Base-by-base conservation (phyloP, 2,113 vertebrate species). In the Semicossyphus pulcher region DNA sequence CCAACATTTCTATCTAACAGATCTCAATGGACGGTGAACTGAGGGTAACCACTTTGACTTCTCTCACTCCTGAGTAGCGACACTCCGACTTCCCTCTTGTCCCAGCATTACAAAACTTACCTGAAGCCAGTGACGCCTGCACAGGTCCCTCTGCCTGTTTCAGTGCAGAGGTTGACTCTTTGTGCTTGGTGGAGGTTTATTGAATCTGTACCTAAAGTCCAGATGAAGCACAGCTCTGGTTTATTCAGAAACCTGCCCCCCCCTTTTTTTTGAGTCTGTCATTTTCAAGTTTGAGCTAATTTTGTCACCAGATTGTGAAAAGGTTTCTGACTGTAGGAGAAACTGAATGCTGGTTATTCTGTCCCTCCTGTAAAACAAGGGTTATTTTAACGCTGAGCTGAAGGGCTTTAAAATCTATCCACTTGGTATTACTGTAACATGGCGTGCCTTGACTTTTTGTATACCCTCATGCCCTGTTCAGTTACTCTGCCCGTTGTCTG, bases 321-420 rank as follows among this genome's bases (percentile, higher is more conserved):
- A 75, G 41, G 66, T 63, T 79, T 76, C 47, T 81, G 58, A 66
- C 66, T 68, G 77, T 73, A 84, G 86, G 86, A 90, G 86, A 89
- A 86, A 63, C 78, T 83, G 89, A 91, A 92, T 94, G 90, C 91
- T 93, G 91, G 92, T 78, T 89, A 76, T 93, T 92, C 88, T 86
- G 78, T 85, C 90, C 84, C 85, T 83, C 76, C 77, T 76, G 68
- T 57, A n/a, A n/a, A n/a, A 36, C 29, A 26, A 36, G 48, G 26
- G 8, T 25, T 36, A 44, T 75, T 81, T 65, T 82, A 77, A 42
- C 1, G 54, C 76, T 86, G 73, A 73, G 72, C 77, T 89, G 72
- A 88, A 85, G 83, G 79, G 79, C 84, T 84, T 87, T 51, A 68
- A 65, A 78, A 51, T 76, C 49, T 70, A 80, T 73, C 58, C 80